These are phyloP conservation scores for Ormyrus pomaceus DNA, from an alignment of 2,888 invertebrate genomes.

Conservation along the genomic window DNA sequence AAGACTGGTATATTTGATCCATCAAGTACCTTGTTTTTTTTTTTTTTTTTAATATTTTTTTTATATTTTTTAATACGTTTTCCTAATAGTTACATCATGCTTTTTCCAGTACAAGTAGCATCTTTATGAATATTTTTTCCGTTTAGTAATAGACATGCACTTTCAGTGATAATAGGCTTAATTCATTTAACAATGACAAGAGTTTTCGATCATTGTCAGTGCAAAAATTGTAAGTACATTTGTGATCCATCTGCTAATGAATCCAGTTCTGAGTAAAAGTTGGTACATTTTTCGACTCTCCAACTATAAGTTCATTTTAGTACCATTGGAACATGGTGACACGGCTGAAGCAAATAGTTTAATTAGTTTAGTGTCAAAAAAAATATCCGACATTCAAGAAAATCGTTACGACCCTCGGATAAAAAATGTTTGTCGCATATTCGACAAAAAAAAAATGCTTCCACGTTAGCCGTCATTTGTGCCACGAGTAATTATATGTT, in stretches of 20 bases:
- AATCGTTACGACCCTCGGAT: not conserved
- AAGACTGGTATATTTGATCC: constrained; percentile 17
- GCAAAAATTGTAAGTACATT: too few species aligned
- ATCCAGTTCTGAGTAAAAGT: not conserved
- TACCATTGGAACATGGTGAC: constrained; percentile 6
- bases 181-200: not conserved
- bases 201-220: not conserved
- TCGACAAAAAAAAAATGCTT: not conserved
- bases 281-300: not conserved
- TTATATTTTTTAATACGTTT: not conserved
- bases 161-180: constrained; percentile 3
- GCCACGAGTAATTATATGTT: not conserved
- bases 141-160: constrained; percentile 15
- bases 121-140: constrained; percentile 15
- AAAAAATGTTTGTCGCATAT: not conserved
- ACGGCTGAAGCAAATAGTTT: not conserved
- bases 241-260: not conserved
- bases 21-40: not conserved
- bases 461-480: not conserved
- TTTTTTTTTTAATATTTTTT: not conserved
- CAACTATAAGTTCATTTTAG: constrained; percentile 7
- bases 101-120: not conserved
- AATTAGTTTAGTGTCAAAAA: constrained; percentile 13
- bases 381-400: not conserved
- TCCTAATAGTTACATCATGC: not conserved